phyloP scores from a whole-genome alignment of 2,888 invertebrate genomes.

The Ceramica pisi region DNA sequence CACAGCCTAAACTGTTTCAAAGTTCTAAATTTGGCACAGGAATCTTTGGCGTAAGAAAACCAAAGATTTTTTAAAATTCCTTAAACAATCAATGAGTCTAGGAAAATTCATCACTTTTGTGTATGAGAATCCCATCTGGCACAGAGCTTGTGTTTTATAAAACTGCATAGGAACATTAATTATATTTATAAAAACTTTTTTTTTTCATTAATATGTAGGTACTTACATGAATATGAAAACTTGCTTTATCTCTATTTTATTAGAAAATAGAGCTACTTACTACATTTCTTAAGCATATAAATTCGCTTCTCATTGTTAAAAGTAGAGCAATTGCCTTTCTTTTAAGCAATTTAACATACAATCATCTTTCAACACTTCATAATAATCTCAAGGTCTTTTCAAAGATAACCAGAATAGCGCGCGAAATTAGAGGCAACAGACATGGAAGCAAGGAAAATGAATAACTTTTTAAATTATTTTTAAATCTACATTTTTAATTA shows the following conservation, averaged over 20 bases:
- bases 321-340: conserved; percentile 43
- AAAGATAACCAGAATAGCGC: conserved; percentile 54
- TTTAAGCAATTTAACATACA: conserved; percentile 25
- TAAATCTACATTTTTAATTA: conserved; percentile 32
- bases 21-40: too few relatives aligned
- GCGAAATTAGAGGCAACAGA: conserved; percentile 35
- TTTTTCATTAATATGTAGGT: neutral
- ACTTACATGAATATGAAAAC: neutral
- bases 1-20: too few relatives aligned
- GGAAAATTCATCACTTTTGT: neutral
- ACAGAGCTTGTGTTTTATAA: too few relatives aligned
- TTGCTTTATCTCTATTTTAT: neutral
- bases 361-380: conserved; percentile 24
- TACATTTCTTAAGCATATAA: neutral
- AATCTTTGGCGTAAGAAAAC: too few relatives aligned
- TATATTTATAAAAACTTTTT: neutral
- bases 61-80: too few relatives aligned
- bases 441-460: neutral
- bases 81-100: too few relatives aligned
- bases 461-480: neutral
- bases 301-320: conserved; percentile 13
- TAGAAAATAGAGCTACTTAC: neutral
- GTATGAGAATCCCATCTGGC: neutral
- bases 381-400: conserved; percentile 56
- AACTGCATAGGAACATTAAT: too few relatives aligned